A percentile compares a stretch with the other conserved stretches of the same genome.
Conservation (phyloP, 2,113 vertebrate species). For the Pseudorasbora parva region DNA sequence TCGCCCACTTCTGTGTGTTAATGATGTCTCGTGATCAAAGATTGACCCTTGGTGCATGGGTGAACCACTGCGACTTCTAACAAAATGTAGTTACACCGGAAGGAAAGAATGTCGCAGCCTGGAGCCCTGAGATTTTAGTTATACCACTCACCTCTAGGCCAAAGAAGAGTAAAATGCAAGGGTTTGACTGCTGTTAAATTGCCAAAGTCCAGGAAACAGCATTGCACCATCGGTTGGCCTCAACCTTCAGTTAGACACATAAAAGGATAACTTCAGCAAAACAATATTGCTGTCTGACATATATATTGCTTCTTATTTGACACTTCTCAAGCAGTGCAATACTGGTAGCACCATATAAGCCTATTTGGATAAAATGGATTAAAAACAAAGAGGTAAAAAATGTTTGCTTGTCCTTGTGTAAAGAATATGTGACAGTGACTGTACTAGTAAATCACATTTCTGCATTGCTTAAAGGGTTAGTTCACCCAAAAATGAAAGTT, state of each 20-base stretch:
- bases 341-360: not conserved
- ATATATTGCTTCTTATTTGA: not conserved
- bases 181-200: conserved; percentile 59
- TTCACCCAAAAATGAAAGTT: too few species aligned
- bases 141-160: not conserved
- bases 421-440: not conserved
- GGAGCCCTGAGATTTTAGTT: too few species aligned
- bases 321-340: not conserved
- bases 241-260: not conserved
- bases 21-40: too few species aligned
- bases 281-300: not conserved
- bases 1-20: too few species aligned
- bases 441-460: not conserved
- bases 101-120: too few species aligned
- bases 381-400: conserved; percentile 2
- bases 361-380: conserved; percentile 17
- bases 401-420: not conserved
- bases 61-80: too few species aligned
- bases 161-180: conserved; percentile 66
- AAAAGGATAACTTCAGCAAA: not conserved
- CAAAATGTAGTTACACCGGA: too few species aligned
- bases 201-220: conserved; percentile 7
- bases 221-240: not conserved
- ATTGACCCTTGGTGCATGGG: too few species aligned
- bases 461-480: not conserved